Conservation (phyloP, 2,113 vertebrate genomes). For the Telmatochromis sp. region DNA sequence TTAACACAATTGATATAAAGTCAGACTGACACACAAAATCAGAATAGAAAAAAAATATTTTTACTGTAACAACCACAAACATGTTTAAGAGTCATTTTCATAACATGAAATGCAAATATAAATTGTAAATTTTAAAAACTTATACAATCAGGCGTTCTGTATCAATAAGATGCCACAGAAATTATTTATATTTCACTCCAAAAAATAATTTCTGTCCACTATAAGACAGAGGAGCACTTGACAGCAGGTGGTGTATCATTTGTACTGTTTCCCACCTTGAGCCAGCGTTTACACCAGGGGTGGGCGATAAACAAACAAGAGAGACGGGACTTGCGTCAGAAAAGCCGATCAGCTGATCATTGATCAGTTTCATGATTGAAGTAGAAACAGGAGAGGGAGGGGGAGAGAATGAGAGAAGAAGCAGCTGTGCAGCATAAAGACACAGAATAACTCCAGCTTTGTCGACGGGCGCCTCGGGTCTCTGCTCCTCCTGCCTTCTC, state of each 20-base stretch:
- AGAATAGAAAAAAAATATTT: rapidly evolving
- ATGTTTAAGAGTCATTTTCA: background rate
- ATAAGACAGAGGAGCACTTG: background rate
- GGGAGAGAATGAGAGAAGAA: background rate
- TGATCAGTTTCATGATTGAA: background rate
- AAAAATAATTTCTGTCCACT: background rate
- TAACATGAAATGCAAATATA: background rate
- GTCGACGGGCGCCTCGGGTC: rapidly evolving
- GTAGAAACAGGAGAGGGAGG: background rate
- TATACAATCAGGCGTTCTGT: background rate
- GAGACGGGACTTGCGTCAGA: background rate
- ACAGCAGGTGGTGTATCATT: background rate
- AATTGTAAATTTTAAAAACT: background rate
- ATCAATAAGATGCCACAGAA: background rate
- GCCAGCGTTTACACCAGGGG: background rate
- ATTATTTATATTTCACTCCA: background rate
- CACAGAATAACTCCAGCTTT: background rate
- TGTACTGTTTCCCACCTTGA: background rate
- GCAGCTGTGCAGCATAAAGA: background rate
- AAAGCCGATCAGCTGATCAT: background rate
- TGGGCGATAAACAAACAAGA: background rate
- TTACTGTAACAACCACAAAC: background rate
- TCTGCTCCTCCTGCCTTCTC: background rate
- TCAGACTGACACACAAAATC: background rate
- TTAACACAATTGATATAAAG: background rate